Conservation (phyloP, 2,888 invertebrate genomes). For the Leucophenga maculata region DNA sequence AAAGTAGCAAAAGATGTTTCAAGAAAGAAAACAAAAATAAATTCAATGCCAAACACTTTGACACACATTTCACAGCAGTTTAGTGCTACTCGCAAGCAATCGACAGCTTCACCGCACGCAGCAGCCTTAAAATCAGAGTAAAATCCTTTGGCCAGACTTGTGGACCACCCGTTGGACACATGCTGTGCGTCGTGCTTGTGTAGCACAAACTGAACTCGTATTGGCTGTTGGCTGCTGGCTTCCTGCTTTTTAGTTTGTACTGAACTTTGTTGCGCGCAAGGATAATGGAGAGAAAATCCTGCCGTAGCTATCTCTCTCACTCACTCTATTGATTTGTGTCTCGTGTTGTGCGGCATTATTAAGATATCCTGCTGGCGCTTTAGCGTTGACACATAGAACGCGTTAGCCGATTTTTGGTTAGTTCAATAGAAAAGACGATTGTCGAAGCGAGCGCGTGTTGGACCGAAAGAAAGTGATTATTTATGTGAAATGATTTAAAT, state of each 20-base stretch:
- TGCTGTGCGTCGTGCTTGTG: slow-evolving; percentile 53
- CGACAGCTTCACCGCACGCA: not conserved
- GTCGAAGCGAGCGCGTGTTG: not conserved
- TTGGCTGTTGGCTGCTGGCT: slow-evolving; percentile 13
- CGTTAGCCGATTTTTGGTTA: not conserved
- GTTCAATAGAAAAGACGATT: not conserved
- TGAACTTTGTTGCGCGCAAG: slow-evolving; percentile 2
- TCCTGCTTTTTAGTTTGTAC: not conserved
- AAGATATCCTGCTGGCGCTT: slow-evolving; percentile 60
- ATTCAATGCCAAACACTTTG: slow-evolving; percentile 3
- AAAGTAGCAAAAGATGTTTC: slow-evolving; percentile 5
- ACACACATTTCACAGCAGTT: slow-evolving; percentile 36
- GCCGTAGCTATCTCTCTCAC: too few relatives aligned
- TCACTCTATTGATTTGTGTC: not conserved
- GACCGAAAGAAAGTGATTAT: not conserved
- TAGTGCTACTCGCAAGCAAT: slow-evolving; percentile 26
- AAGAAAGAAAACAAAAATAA: slow-evolving; percentile 6
- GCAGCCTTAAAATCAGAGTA: slow-evolving; percentile 16
- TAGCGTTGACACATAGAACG: not conserved
- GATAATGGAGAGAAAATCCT: too few relatives aligned
- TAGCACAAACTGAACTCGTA: slow-evolving; percentile 36
- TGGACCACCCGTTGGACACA: slow-evolving; percentile 57
- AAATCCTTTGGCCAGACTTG: slow-evolving; percentile 30
- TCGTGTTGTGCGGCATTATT: slow-evolving; percentile 37
- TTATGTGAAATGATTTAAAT: slow-evolving; percentile 40